phyloP scores from a whole-genome alignment of 2,888 invertebrate species.

The Trimorus sp. region DNA sequence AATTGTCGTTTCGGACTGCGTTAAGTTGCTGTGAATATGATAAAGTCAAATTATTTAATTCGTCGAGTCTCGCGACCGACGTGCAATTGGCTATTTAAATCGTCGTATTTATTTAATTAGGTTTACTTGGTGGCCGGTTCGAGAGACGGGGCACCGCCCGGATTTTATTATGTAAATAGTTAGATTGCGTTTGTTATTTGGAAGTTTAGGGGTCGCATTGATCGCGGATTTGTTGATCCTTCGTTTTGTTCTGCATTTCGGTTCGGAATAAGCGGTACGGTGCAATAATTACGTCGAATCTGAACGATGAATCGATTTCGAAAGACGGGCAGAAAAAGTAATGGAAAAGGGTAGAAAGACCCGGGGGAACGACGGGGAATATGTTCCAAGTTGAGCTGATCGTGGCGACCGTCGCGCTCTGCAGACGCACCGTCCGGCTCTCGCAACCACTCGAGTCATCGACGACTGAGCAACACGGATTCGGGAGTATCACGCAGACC shows the following conservation, averaged over 20 bases:
- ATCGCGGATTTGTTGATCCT: constrained; percentile 28
- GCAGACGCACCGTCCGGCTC: no score
- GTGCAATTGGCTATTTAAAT: constrained; percentile 52
- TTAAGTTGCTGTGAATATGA: constrained; percentile 61
- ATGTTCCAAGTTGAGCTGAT: constrained; percentile 47
- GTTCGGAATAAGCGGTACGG: constrained; percentile 54
- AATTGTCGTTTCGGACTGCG: constrained; percentile 56
- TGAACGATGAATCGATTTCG: not conserved
- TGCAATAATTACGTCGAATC: constrained; percentile 60
- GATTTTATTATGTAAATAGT: constrained; percentile 60
- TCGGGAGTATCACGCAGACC: constrained; percentile 15
- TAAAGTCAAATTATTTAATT: constrained; percentile 55
- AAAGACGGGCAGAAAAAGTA: no score
- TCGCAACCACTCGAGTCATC: no score
- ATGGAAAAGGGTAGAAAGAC: no score
- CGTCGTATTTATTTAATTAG: constrained; percentile 59
- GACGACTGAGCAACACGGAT: no score
- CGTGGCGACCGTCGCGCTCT: no score
- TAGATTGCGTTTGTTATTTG: constrained; percentile 47
- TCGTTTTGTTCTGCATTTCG: constrained; percentile 23
- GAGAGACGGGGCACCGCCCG: constrained; percentile 17
- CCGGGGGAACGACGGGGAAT: constrained; percentile 22
- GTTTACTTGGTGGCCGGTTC: constrained; percentile 38
- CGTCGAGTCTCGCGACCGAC: constrained; percentile 40
- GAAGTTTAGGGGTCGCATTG: constrained; percentile 19